A percentile compares a stretch with the other conserved stretches of the same genome.
Conservation (phyloP, 1,140 invertebrate genomes). For the Drosophila bifasciata region DNA sequence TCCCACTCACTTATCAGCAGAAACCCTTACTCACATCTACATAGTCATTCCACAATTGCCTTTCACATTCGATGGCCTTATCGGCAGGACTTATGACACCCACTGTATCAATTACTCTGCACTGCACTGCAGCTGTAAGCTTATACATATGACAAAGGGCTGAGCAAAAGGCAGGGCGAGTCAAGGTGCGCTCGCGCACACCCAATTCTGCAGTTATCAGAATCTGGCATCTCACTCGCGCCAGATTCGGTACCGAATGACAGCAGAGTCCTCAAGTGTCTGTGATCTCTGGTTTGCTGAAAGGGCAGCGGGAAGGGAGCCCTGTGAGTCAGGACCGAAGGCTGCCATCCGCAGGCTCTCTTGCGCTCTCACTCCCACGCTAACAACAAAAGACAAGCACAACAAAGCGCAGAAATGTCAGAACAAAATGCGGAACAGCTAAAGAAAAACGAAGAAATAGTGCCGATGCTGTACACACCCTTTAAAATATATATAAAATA, state of each 20-base stretch:
- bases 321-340: constrained; percentile 34
- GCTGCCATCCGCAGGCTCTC: constrained; percentile 28
- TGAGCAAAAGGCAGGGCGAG: constrained; percentile 43
- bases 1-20: constrained; percentile 13
- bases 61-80: constrained; percentile 38
- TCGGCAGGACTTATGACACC: constrained; percentile 55
- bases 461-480: too few relatives aligned
- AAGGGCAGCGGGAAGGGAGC: constrained; percentile 1
- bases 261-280: constrained; percentile 57
- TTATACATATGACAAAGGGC: constrained; percentile 63
- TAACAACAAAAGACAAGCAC: constrained; percentile 38
- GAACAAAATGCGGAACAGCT: constrained; percentile 54
- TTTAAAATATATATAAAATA: not conserved
- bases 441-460: constrained; percentile 29
- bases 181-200: constrained; percentile 35
- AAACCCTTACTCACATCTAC: constrained; percentile 20
- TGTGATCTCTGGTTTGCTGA: not conserved
- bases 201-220: constrained; percentile 37
- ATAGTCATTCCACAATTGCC: constrained; percentile 5
- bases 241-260: constrained; percentile 64
- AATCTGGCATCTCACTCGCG: constrained; percentile 38
- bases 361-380: constrained; percentile 25
- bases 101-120: constrained; percentile 44
- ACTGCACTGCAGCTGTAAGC: constrained; percentile 53
- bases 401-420: constrained; percentile 50